These are phyloP conservation scores for Chaetops frenatus DNA, from an alignment of 2,113 vertebrate species.

Conservation along the genomic window DNA sequence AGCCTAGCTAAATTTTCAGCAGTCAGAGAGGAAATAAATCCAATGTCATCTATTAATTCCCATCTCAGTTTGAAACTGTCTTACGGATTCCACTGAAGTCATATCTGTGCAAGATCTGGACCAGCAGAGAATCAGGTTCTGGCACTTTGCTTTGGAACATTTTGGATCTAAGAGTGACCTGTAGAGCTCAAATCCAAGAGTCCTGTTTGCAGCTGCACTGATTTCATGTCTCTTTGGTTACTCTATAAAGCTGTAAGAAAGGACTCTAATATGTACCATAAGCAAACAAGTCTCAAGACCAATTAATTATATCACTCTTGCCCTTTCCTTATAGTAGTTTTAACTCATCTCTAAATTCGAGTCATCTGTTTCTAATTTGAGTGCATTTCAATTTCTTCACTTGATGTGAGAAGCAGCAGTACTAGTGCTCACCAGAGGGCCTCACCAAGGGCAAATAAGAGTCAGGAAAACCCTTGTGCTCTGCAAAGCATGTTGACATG, in stretches of 20 bases:
- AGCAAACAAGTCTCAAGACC: background rate
- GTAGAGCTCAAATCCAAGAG: background rate
- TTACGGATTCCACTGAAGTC: background rate
- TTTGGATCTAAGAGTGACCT: background rate
- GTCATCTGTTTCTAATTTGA: constrained; percentile 57
- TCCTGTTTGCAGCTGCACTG: background rate
- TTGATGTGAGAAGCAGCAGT: constrained; percentile 13
- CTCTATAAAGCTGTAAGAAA: background rate
- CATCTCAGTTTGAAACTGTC: background rate
- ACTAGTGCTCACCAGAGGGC: background rate
- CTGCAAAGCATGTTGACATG: background rate
- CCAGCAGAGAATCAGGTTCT: background rate
- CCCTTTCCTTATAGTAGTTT: constrained; percentile 33
- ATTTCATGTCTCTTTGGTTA: background rate
- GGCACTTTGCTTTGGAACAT: background rate
- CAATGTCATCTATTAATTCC: background rate
- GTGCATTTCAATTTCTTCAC: constrained; percentile 53
- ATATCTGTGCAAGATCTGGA: background rate
- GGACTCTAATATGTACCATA: background rate
- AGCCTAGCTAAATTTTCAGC: background rate
- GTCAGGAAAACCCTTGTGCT: background rate
- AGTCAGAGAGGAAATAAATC: background rate
- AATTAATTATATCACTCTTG: constrained; percentile 26
- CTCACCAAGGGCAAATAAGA: background rate
- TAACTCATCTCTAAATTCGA: constrained; percentile 50